Evolutionary conservation across 2,888 invertebrate species (phyloP).

Genomic region (Junonia oenone): DNA sequence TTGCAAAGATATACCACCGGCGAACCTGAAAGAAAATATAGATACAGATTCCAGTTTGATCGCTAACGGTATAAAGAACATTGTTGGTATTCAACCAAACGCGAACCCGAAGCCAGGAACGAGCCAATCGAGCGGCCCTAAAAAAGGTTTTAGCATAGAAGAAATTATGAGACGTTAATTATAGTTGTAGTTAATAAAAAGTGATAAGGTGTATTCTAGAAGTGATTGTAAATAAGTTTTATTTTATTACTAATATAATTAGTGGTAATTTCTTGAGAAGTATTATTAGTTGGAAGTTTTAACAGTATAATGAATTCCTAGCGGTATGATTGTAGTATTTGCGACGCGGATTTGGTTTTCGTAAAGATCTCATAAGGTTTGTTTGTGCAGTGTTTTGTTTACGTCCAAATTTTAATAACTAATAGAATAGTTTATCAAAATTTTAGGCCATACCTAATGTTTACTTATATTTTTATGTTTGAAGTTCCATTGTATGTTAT

Average conservation of each 20-base stretch:
- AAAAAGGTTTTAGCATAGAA: slow-evolving; percentile 93
- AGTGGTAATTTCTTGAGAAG: slow-evolving; percentile 26
- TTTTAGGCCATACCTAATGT: slow-evolving; percentile 43
- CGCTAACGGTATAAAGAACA: slow-evolving; percentile 71
- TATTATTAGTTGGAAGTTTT: slow-evolving; percentile 65
- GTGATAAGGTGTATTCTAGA: slow-evolving; percentile 22
- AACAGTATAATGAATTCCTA: slow-evolving; percentile 46
- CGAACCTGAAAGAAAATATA: slow-evolving; percentile 45
- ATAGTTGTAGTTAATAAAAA: slow-evolving; percentile 19
- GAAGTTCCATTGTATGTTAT: slow-evolving; percentile 38
- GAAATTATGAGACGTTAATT: slow-evolving; percentile 92
- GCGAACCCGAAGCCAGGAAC: slow-evolving; percentile 73
- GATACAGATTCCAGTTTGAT: slow-evolving; percentile 59
- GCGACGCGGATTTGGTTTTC: slow-evolving; percentile 75
- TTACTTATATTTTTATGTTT: slow-evolving; percentile 50
- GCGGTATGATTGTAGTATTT: slow-evolving; percentile 67
- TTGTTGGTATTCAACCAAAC: slow-evolving; percentile 71
- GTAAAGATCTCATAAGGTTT: slow-evolving; percentile 78
- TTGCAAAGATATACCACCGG: slow-evolving; percentile 50
- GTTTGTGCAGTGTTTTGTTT: slow-evolving; percentile 80
- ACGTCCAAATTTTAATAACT: slow-evolving; percentile 74
- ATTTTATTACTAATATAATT: slow-evolving; percentile 18
- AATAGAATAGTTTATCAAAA: slow-evolving; percentile 39
- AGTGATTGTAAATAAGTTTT: slow-evolving; percentile 33
- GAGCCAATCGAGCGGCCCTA: slow-evolving; percentile 81